Base-by-base conservation (phyloP, 2,797 vertebrate species). In the Peromyscus aztecus region DNA sequence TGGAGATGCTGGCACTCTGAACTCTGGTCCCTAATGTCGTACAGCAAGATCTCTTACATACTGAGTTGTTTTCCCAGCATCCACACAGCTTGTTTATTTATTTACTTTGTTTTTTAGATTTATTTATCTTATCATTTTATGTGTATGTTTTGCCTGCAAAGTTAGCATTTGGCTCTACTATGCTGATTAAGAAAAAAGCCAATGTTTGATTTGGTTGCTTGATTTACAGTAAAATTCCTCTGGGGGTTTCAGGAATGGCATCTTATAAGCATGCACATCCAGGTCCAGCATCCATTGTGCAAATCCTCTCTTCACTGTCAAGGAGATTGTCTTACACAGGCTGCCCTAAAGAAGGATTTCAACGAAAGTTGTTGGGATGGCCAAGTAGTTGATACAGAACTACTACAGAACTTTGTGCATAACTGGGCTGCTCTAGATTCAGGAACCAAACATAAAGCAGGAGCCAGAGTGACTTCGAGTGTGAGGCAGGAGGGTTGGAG, bases 251-350 rank as follows among this genome's bases (percentile, higher is more conserved):
- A 0, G 76, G 43, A 86, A 71, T 14, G 69, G 52, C 73, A 40
- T 23, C 40, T 27, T n/a, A 55, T 40, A 71, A 71, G 93, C 24
- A 59, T 34, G 3, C 37, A 71, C 4, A 40, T 80, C 57, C 76
- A 31, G 94, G 16, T 81, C 24, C 71, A 80, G 11, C 29, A 61
- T 43, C 77, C 31, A 57, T 23, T 31, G 59, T 29, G 21, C 84
- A 90, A 83, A 61, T 69, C 29, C 40, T 89, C 88, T 85, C 59
- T 34, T 94, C 11, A 0, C 1, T 3, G 31, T 75, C 82, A 43
- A 97, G 67, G 52, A 43, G 69, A 90, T 73, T 23, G 31, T 65
- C 61, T 94, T 88, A 49, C 52, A 87, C 31, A 69, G 84, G n/a
- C 10, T 34, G 16, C 40, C 34, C 31, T 23, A 31, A 91, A 87